Evolutionary conservation across 2,797 vertebrate species (phyloP), one percentile per base, ranked within the genome.

Genomic region (Philypnodon macrostomus): DNA sequence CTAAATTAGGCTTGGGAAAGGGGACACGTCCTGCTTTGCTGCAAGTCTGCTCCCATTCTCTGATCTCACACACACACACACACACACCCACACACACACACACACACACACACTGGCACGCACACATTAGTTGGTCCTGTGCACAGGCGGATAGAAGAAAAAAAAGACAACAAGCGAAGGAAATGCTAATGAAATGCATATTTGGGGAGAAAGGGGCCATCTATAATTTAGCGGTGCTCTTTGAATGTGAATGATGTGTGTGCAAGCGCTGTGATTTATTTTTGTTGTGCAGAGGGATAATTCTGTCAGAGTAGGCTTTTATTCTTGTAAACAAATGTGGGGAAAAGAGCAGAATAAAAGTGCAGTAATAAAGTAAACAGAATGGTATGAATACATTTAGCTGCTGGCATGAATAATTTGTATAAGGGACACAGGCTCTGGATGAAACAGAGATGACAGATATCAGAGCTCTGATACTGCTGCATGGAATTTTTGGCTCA

Each of bases 1-100:
- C 82, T 89, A 89, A 90, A 90, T 90, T 89, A 89, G 87, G 83
- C 86, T 80, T 80, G 78, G 80, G 86, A 89, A 89, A 82, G 87
- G 84, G 89, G 88, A 89, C 89, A 66, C 71, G 89, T 88, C 89
- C 87, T 88, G 87, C 83, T 90, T 87, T 83, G 80, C 83, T 80
- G 73, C 73, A 72, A 85, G 73, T 73, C 73, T 83, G 84, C 75
- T 88, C 87, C 77, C 84, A 77, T 89, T 88, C 75, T 75, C 46
- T 29, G 53, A 35, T 58, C 60, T 23, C 1, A 34, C 18, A 44
- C 55, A 39, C 52, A 41, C 57, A 41, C 56, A 29, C 56, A 32
- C 54, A 51, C 65, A 42, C 67, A 47, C 57, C 30, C 55, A 37
- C 41, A 62, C 58, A 30, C 57, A 35, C 45, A 60, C 47, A 49